A percentile compares a stretch with the other conserved stretches of the same genome.
These are phyloP conservation scores for Trichacis sp. DNA, from an alignment of 2,888 invertebrate genomes.

Conservation along the genomic window DNA sequence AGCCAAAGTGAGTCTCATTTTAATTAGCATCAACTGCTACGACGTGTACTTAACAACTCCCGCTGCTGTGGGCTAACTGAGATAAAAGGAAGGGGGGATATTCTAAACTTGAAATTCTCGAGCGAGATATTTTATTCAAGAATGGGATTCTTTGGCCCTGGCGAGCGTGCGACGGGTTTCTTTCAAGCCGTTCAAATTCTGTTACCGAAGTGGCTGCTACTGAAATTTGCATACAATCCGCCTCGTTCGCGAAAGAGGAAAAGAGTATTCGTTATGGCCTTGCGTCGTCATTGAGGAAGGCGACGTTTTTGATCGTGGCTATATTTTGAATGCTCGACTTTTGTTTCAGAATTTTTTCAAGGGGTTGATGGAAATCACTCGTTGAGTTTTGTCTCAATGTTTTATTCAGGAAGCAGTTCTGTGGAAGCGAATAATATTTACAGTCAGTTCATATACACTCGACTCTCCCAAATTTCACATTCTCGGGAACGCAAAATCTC, in stretches of 20 bases:
- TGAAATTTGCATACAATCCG: constrained; percentile 68
- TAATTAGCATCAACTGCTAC: constrained; percentile 68
- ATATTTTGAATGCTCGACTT: background rate
- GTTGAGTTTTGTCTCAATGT: too few species aligned
- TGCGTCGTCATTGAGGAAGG: constrained; percentile 24
- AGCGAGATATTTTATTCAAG: constrained; percentile 67
- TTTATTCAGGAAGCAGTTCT: too few species aligned
- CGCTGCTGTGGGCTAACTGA: constrained; percentile 36
- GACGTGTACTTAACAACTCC: constrained; percentile 66
- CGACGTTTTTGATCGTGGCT: background rate
- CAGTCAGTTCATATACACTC: too few species aligned
- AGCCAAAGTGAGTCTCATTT: constrained; percentile 64
- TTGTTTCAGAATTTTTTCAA: too few species aligned
- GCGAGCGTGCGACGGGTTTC: constrained; percentile 34
- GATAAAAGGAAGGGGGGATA: constrained; percentile 1
- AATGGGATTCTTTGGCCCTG: constrained; percentile 57
- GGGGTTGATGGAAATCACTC: too few species aligned
- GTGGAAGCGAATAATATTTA: too few species aligned
- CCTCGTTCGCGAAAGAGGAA: constrained; percentile 40
- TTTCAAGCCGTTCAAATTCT: constrained; percentile 55
- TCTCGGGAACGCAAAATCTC: too few species aligned
- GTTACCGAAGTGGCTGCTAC: constrained; percentile 65
- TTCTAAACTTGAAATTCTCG: constrained; percentile 60
- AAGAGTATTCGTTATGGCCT: constrained; percentile 13
- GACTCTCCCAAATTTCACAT: too few species aligned